Evolutionary conservation across 2,797 vertebrate species (phyloP), one percentile per base, ranked within the genome.

Genomic region (Xenopus petersii): DNA sequence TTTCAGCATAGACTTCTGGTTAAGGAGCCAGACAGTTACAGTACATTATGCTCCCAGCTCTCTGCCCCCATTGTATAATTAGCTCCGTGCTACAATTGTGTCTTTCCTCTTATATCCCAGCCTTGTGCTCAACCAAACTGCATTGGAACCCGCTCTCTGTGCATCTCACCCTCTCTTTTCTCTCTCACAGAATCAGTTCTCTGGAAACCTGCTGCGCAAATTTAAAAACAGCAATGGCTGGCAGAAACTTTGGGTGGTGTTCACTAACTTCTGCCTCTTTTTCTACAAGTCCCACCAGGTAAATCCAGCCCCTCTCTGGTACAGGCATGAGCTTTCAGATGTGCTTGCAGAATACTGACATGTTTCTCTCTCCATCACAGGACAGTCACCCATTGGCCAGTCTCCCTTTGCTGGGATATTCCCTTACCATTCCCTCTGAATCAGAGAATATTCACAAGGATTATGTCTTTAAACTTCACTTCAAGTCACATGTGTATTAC

Each of bases 171-270:
- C 26, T 30, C 26, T 30, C 26, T 33, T 64, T 48, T 81, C 36
- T 86, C 74, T 73, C 26, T 30, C 26, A 30, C 86, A 99, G 98
- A 98, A 99, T 84, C 97, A 98, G 88, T 84, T 99, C 71, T 98
- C 97, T 1, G 97, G 97, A 60, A 98, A 97, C 84, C 90, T 99
- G 81, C 89, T 99, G 78, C 90, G 97, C 81, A 99, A 99, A 85
- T 99, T 99, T 84, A 99, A 99, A 79, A 99, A 99, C 90, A 99
- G 96, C 82, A 98, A 98, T 0, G 97, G 97, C 58, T 99, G 97
- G 97, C 97, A 99, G 91, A 98, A 98, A 83, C 96, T 98, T 70
- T 99, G 97, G 97, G 97, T 99, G 75, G 97, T 99, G 70, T 98
- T 98, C 90, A 99, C 97, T 55, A 97, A 97, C 89, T 98, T 99